Evolutionary conservation across 1,140 invertebrate species (phyloP).

Genomic region (Calosoma granatense): DNA sequence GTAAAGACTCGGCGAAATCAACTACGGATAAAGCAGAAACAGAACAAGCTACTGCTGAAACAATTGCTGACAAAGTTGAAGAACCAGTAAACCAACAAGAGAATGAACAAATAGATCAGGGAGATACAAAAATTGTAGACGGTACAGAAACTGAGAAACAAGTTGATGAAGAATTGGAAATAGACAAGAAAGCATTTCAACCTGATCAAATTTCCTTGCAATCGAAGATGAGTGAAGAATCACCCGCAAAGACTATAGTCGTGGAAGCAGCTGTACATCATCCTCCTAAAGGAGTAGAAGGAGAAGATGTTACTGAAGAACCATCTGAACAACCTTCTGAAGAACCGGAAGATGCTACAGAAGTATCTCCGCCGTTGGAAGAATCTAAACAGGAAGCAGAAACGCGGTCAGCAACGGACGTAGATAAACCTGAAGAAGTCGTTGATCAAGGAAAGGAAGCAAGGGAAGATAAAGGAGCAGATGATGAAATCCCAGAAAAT

Average conservation of each 20-base stretch:
- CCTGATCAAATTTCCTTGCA: constrained; percentile 11
- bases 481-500: constrained; percentile 16
- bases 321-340: constrained; percentile 11
- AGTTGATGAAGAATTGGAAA: constrained; percentile 23
- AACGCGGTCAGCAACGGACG: constrained; percentile 11
- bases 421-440: constrained; percentile 19
- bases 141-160: constrained; percentile 16
- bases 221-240: constrained; percentile 16
- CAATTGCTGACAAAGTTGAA: constrained; percentile 27
- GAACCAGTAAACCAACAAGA: constrained; percentile 27
- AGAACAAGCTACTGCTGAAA: constrained; percentile 12
- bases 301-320: constrained; percentile 14
- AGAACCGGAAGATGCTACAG: constrained; percentile 29
- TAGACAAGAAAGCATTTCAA: constrained; percentile 6
- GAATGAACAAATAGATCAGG: constrained; percentile 23
- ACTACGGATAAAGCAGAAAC: constrained; percentile 10
- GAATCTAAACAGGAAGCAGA: too few relatives aligned
- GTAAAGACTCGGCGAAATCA: constrained; percentile 6
- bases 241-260: constrained; percentile 21
- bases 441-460: constrained; percentile 14
- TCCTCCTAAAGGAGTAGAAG: constrained; percentile 28
- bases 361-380: constrained; percentile 28
- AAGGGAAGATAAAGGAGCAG: constrained; percentile 16
- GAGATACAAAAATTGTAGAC: constrained; percentile 23
- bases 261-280: constrained; percentile 26